Percentiles rank a stretch among this genome's conserved stretches.
phyloP scores from a whole-genome alignment of 2,888 invertebrate species.

The Sisyra terminalis region DNA sequence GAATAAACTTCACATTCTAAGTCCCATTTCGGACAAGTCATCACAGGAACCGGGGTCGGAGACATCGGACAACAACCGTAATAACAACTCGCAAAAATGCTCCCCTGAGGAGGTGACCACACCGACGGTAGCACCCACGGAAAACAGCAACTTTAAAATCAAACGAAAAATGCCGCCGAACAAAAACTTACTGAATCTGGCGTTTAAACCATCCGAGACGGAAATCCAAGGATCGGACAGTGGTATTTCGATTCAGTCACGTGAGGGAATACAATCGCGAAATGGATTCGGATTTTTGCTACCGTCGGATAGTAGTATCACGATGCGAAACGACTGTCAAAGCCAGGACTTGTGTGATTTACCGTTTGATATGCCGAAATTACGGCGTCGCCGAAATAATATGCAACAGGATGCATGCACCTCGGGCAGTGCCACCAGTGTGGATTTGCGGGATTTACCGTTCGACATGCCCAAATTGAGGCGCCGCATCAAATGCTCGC shows the following conservation, averaged over 20 bases:
- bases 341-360: conserved; percentile 55
- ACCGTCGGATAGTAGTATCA: conserved; percentile 23
- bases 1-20: conserved; percentile 68
- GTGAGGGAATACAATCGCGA: conserved; percentile 35
- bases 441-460: conserved; percentile 66
- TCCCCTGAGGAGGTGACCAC: conserved; percentile 46
- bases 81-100: conserved; percentile 61
- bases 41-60: conserved; percentile 75
- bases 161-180: conserved; percentile 56
- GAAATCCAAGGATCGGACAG: conserved; percentile 78
- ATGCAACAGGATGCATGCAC: conserved; percentile 52
- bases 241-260: conserved; percentile 73
- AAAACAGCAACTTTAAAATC: conserved; percentile 31
- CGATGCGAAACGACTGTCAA: conserved; percentile 30
- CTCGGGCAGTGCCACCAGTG: conserved; percentile 52
- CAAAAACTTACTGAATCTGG: conserved; percentile 54
- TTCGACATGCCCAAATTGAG: conserved; percentile 86
- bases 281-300: conserved; percentile 5
- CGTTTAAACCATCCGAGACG: conserved; percentile 42
- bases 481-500: conserved; percentile 46
- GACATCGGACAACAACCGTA: conserved; percentile 64
- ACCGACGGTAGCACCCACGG: conserved; percentile 23
- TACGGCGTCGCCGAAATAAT: conserved; percentile 49
- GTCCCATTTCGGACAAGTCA: conserved; percentile 80
- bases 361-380: conserved; percentile 82